Conservation (phyloP, 2,113 vertebrate species). For the Mellivora capensis region DNA sequence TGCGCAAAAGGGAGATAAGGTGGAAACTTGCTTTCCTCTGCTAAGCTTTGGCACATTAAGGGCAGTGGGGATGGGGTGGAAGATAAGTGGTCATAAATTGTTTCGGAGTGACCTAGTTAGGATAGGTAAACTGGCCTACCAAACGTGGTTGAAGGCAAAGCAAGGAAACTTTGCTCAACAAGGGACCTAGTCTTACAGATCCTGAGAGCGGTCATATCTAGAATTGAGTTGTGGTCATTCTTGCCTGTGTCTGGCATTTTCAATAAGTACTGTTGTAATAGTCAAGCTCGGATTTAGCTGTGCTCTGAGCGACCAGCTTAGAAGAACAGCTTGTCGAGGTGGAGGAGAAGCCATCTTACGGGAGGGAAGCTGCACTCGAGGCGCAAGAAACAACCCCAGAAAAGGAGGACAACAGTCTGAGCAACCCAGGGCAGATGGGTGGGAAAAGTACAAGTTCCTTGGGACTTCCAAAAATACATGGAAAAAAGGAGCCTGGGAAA, state of each 20-base stretch:
- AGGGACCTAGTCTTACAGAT: not conserved
- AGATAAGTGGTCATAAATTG: not conserved
- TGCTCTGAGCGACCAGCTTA: not conserved
- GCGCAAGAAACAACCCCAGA: not conserved
- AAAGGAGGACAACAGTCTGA: not conserved
- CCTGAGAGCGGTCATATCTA: not conserved
- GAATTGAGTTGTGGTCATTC: not conserved
- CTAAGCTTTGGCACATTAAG: not conserved
- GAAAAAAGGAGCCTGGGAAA: not conserved
- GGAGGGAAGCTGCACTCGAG: not conserved
- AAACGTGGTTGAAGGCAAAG: not conserved
- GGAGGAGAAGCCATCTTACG: not conserved
- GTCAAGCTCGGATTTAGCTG: not conserved
- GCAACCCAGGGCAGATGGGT: not conserved
- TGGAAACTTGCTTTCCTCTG: not conserved
- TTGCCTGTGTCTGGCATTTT: not conserved
- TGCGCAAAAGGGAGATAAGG: not conserved
- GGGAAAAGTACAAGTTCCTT: not conserved
- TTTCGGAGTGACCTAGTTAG: not conserved
- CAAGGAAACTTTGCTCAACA: not conserved
- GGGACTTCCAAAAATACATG: not conserved
- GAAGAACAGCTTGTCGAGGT: not conserved
- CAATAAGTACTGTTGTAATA: not conserved
- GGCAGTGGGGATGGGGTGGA: fast-evolving
- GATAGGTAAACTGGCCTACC: not conserved